Evolutionary conservation across 2,113 vertebrate genomes (phyloP), one percentile per base, ranked within the genome.

Genomic region (Clupea harengus): DNA sequence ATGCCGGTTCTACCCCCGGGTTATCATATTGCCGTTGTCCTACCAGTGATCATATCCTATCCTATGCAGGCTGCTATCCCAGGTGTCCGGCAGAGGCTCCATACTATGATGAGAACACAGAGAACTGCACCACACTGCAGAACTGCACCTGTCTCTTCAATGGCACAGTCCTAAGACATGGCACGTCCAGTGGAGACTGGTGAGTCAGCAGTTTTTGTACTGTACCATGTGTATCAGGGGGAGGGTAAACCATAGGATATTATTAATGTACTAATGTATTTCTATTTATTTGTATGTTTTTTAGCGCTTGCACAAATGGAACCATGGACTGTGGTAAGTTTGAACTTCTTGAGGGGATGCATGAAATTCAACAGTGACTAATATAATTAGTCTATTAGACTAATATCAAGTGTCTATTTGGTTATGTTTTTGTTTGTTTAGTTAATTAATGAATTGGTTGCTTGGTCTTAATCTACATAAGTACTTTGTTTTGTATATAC

Each of bases 41-140:
- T 83, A 4, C 49, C 80, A 64, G 50, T 4, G 47, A 13, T 85
- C 72, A 1, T 44, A 46, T 47, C 49, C 4, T 89, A 85, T 83
- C 11, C 83, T 49, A 10, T 72, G 83, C 87, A 97, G 97, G 96
- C 32, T 97, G 97, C 82, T 97, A 97, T 45, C 95, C 96, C n/a
- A 96, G 88, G 87, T 97, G 97, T 88, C 92, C 96, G 4, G 86
- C 92, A 0, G 93, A 91, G 6, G 78, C 82, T 0, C 95, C 96
- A 20, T 96, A 95, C 82, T 95, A 95, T 91, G 96, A 97, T 85
- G 94, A 96, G 85, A 96, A 96, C 87, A 95, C 89, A 20, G 91
- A 92, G 87, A 91, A 90, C 88, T 97, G 97, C n/a, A 94, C 95
- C 6, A 78, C 9, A 57, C 84, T 95, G 78, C 91, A 86, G 9